A percentile compares a stretch with the other conserved stretches of the same genome.
Conservation (phyloP, 2,113 vertebrate species). For the Serilophus lunatus region DNA sequence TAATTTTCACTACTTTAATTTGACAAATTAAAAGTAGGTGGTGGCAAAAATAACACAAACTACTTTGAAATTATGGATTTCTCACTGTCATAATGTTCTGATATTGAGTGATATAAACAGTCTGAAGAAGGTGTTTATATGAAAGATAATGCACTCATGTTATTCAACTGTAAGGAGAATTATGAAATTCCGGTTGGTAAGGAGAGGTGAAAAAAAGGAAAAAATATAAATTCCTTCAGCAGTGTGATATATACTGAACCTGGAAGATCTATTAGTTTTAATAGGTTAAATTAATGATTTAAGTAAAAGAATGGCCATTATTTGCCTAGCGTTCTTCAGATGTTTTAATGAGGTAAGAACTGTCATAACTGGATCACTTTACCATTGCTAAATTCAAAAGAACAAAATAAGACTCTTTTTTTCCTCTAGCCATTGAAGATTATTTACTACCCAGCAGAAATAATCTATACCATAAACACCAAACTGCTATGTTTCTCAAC, state of each 20-base stretch:
- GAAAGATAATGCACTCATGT: not conserved
- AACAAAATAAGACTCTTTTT: not conserved
- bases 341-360: not conserved
- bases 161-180: not conserved
- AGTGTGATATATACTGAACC: not conserved
- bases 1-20: not conserved
- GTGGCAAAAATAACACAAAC: not conserved
- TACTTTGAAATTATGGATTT: not conserved
- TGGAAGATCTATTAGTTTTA: not conserved
- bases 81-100: not conserved
- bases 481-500: constrained; percentile 42
- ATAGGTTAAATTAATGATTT: not conserved
- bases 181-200: not conserved
- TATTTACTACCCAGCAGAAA: constrained; percentile 22
- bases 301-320: not conserved
- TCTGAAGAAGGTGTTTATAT: not conserved
- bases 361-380: not conserved
- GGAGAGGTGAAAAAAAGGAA: not conserved
- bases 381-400: not conserved
- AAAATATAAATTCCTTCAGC: not conserved
- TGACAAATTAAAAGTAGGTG: not conserved
- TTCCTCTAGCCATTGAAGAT: not conserved
- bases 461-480: constrained; percentile 34
- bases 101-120: not conserved
- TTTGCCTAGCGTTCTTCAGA: not conserved